Conservation (phyloP, 2,797 vertebrate genomes). For the Sebastiscus albofasciatus region DNA sequence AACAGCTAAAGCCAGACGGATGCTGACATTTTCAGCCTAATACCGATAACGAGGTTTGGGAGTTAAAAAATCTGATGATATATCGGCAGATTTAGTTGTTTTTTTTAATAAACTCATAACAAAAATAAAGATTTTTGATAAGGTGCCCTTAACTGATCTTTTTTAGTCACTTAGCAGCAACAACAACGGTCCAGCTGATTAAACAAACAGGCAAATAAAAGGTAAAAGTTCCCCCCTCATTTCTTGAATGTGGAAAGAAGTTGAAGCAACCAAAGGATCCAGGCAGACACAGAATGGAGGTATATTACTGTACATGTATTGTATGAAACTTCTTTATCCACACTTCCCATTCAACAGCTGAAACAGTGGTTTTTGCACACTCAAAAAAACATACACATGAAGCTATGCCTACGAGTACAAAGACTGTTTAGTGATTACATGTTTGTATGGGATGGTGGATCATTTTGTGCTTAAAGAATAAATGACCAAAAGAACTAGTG, state of each 20-base stretch:
- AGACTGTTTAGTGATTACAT: no score
- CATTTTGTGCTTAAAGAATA: background rate
- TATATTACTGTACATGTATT: no score
- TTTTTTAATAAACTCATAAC: background rate
- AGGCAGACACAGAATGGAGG: no score
- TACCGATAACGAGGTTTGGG: background rate
- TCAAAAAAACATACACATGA: background rate
- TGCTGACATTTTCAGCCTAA: background rate
- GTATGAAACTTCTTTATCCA: no score
- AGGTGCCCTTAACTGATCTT: background rate
- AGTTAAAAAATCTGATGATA: background rate
- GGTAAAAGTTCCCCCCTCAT: background rate
- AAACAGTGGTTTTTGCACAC: background rate
- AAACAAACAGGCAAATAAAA: background rate
- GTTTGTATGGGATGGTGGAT: no score
- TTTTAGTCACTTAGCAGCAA: background rate
- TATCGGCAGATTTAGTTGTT: background rate
- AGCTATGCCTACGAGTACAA: background rate
- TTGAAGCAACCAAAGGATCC: no score
- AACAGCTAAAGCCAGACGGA: background rate
- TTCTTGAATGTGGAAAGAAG: background rate
- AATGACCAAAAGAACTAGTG: background rate
- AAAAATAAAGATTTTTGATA: background rate
- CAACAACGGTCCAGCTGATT: background rate
- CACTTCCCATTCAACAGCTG: background rate